phyloP scores from a whole-genome alignment of 2,797 vertebrate genomes.

The Arctocebus calabarensis region DNA sequence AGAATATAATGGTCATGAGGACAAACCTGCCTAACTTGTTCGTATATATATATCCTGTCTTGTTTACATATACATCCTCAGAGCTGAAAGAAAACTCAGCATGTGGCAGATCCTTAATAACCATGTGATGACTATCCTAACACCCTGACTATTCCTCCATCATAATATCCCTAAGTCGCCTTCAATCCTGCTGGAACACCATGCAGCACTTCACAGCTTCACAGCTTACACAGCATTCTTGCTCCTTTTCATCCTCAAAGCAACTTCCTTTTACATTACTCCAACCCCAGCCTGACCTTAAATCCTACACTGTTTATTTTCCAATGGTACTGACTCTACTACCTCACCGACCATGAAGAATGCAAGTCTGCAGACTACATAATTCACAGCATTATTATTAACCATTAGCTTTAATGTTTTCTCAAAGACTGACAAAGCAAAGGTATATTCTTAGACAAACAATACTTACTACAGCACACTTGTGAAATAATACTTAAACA shows the following conservation, averaged over 20 bases:
- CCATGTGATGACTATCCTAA: neutral
- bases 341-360: neutral
- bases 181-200: neutral
- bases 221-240: neutral
- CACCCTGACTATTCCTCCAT: neutral
- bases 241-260: neutral
- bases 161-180: neutral
- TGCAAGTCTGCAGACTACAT: neutral
- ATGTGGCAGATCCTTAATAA: neutral
- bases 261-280: neutral
- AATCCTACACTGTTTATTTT: neutral
- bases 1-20: neutral
- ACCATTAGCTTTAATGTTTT: neutral
- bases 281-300: neutral
- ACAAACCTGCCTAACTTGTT: neutral
- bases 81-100: neutral
- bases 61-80: neutral
- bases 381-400: neutral
- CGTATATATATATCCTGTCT: neutral
- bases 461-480: neutral
- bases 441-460: neutral
- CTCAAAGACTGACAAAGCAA: neutral
- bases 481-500: neutral
- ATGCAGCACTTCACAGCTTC: neutral
- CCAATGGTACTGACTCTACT: neutral